These are phyloP conservation scores for Nyctereutes procyonoides DNA, from an alignment of 2,113 vertebrate genomes.

Conservation along the genomic window DNA sequence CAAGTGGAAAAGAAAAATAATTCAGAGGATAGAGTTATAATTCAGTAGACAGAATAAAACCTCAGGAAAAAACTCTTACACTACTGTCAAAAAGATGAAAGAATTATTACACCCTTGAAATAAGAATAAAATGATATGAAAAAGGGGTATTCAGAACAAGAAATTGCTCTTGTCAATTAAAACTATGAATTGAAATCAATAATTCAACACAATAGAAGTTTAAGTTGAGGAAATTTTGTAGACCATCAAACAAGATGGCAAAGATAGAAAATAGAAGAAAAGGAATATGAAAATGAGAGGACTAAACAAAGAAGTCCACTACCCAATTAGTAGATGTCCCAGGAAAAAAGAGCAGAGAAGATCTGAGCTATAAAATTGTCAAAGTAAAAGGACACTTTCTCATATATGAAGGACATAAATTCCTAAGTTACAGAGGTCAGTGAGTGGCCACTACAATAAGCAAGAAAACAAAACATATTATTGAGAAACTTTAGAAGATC, in stretches of 20 bases:
- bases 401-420: neutral
- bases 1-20: neutral
- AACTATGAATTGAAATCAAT: slow-evolving; percentile 28
- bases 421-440: neutral
- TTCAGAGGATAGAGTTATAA: neutral
- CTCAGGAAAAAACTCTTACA: neutral
- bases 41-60: slow-evolving; percentile 16
- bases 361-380: neutral
- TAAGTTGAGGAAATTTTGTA: slow-evolving; percentile 25
- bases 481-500: neutral
- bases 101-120: neutral
- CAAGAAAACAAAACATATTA: neutral
- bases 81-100: neutral
- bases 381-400: neutral
- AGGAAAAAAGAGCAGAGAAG: neutral
- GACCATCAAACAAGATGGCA: slow-evolving; percentile 20
- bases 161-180: slow-evolving; percentile 53
- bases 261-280: slow-evolving; percentile 8
- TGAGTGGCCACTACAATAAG: neutral
- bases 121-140: slow-evolving; percentile 40
- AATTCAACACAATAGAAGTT: slow-evolving; percentile 48
- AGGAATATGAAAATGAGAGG: neutral
- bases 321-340: neutral
- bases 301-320: neutral
- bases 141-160: neutral